Base-by-base conservation (phyloP, 2,797 vertebrate species). In the Pangasius mekongensis region DNA sequence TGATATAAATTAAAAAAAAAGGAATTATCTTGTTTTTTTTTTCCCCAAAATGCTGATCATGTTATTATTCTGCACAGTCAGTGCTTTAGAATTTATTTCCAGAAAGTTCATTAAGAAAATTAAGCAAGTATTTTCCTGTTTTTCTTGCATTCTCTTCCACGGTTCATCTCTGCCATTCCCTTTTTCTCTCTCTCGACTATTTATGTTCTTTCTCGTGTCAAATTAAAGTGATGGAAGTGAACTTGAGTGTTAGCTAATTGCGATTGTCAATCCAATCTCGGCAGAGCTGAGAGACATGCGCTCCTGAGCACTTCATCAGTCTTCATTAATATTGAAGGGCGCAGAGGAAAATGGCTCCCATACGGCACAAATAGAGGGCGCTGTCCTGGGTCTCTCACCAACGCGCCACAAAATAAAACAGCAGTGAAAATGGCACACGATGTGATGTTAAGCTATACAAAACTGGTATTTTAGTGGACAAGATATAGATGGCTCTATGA, bases 171-270 rank as follows among this genome's bases (percentile, higher is more conserved):
- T 86, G 36, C 36, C 52, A 20, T 73, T 20, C 62, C 30, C 71
- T 62, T 77, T 74, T 76, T 69, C 33, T 39, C 39, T 74, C 60
- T 66, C 86, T 77, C 49, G 60, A 71, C 52, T 73, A 77, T 89
- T 94, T 92, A 92, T 94, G 94, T 95, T 95, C 92, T 93, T 94
- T 93, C 91, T 93, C 93, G 43, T 95, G 95, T 96, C 95, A 96
- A 95, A 96, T 96, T 95, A 95, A 96, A 95, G 94, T 95, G 95
- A 96, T 95, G 95, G 94, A 95, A 95, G 95, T 95, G 95, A 96
- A 96, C 94, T 95, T 95, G 95, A 95, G 94, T 93, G 94, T 94
- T 94, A 91, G 93, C 95, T 97, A 97, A 97, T 96, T 96, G 96
- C 94, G 92, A 95, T 94, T 96, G 96, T 96, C 96, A 96, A 95